Conservation (phyloP, 1,140 invertebrate species). For the Magallana ariakensis region DNA sequence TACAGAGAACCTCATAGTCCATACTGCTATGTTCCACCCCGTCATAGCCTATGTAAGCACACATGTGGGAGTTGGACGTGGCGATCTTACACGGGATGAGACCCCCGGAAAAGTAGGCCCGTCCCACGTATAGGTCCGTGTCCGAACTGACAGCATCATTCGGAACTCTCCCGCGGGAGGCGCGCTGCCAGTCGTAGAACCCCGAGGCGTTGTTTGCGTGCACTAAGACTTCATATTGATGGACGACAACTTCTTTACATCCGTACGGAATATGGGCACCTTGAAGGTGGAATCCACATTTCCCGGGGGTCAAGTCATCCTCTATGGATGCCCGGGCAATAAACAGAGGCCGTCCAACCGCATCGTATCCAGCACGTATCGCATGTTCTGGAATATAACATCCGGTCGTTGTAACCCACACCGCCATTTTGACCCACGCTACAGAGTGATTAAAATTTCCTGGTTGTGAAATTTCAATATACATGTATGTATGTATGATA, state of each 20-base stretch:
- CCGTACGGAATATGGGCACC: constrained; percentile 28
- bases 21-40: not conserved
- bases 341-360: constrained; percentile 10
- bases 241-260: not conserved
- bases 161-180: not conserved
- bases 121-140: not conserved
- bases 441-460: too few relatives aligned
- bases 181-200: not conserved
- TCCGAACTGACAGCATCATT: not conserved
- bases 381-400: constrained; percentile 2
- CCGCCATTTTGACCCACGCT: not conserved
- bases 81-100: not conserved
- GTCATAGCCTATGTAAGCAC: not conserved
- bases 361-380: not conserved
- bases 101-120: not conserved
- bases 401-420: not conserved
- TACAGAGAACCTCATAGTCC: not conserved
- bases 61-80: not conserved
- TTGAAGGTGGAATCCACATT: constrained; percentile 32
- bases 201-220: not conserved
- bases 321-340: constrained; percentile 15
- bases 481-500: too few relatives aligned
- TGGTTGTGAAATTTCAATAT: too few relatives aligned
- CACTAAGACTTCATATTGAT: not conserved
- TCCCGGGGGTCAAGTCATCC: not conserved